Evolutionary conservation across 2,113 vertebrate genomes (phyloP), one percentile per base, ranked within the genome.

Genomic region (Canis aureus): DNA sequence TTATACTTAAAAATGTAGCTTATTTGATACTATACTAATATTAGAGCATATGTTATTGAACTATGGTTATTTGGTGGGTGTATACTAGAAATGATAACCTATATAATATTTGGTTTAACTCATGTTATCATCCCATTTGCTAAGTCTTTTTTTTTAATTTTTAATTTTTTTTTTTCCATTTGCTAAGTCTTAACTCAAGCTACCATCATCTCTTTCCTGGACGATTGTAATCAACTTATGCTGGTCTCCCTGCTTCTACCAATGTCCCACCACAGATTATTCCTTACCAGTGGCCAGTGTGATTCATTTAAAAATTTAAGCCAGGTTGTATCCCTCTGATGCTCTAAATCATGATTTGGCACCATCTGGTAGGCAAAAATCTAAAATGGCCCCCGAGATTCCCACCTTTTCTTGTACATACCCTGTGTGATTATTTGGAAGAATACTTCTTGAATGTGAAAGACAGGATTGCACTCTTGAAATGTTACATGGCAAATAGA

Each of bases 1-100:
- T 59, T 91, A 43, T 53, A 91, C 5, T 43, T 20, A 55, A 87
- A 81, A 95, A 80, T 84, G 23, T 78, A 55, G 51, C 5, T 60
- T 82, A 85, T 80, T 85, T 95, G 80, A 85, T 17, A 74, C 15
- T n/a, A 4, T 79, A 57, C 87, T 67, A 87, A 81, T 87, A 60
- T 89, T 43, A 78, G 79, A 92, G 13, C 7, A 49, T 53, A 55
- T 74, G 64, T 74, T 96, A 43, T 69, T 91, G 9, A 73, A 59
- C 11, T 57, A 59, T 74, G 11, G 20, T 78, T 83, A 38, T 78
- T 86, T 88, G 25, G 57, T 38, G 43, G 6, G 11, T 79, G 5
- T 27, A 73, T 64, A 23, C 23, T 79, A 73, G 71, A 89, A 32
- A 35, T 32, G 55, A 38, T 59, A 92, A 64, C 57, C 11, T 15